Evolutionary conservation across 2,888 invertebrate species (phyloP).

Genomic region (Homarus gammarus): DNA sequence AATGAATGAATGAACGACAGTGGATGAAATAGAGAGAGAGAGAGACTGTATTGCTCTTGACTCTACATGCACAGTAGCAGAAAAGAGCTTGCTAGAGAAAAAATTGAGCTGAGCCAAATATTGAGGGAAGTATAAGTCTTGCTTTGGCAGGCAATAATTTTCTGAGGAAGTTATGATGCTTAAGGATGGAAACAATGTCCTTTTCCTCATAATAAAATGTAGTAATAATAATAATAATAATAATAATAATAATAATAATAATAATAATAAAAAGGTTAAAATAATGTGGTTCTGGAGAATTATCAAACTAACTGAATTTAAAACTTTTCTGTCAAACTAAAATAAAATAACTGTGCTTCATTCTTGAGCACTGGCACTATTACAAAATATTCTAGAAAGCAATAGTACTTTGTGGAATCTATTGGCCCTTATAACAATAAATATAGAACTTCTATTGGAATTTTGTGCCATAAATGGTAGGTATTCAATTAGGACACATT

Average conservation of each 20-base stretch:
- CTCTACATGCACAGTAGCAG: too few relatives aligned
- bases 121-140: constrained; percentile 1
- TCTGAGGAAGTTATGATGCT: background rate
- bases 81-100: too few relatives aligned
- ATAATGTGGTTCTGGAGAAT: background rate
- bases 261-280: background rate
- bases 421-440: background rate
- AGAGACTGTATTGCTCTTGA: too few relatives aligned
- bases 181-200: background rate
- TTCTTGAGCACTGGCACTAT: background rate
- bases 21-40: too few relatives aligned
- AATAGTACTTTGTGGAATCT: background rate
- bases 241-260: background rate
- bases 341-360: background rate
- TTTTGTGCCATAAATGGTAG: background rate
- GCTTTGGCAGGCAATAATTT: background rate
- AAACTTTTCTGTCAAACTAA: background rate
- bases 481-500: background rate
- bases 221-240: background rate
- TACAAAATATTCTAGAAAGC: background rate
- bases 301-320: background rate
- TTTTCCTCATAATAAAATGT: too few relatives aligned
- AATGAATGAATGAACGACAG: too few relatives aligned
- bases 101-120: background rate
- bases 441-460: background rate